Percentiles rank a stretch among this genome's conserved stretches.
These are phyloP conservation scores for Crotalus tigris DNA, from an alignment of 2,113 vertebrate genomes.

Conservation along the genomic window DNA sequence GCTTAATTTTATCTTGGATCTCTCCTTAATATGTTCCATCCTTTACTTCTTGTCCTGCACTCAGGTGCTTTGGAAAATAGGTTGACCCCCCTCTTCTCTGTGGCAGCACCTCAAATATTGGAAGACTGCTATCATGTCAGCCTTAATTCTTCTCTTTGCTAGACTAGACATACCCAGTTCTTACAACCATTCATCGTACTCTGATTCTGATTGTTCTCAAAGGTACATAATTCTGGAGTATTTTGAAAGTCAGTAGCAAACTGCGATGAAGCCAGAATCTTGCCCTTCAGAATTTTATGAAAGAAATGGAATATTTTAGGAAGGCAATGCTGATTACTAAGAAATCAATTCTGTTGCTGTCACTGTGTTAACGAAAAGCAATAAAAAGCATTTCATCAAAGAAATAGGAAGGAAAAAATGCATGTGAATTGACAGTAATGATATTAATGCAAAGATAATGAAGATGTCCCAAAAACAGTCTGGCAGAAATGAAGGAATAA, in stretches of 20 bases:
- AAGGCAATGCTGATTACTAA: not conserved
- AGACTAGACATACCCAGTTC: no score
- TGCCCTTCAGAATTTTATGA: not conserved
- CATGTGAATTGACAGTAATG: not conserved
- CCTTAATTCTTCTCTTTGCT: no score
- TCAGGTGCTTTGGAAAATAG: no score
- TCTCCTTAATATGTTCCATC: no score
- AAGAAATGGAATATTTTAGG: not conserved
- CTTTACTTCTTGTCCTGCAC: no score
- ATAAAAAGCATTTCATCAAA: not conserved
- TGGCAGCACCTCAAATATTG: no score
- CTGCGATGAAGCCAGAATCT: not conserved
- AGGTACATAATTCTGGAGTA: not conserved
- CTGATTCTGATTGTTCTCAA: not conserved
- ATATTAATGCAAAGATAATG: not conserved
- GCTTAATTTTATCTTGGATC: no score
- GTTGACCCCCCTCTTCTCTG: no score
- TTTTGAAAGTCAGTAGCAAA: not conserved
- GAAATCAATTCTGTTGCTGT: not conserved
- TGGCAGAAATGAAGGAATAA: no score
- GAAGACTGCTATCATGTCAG: no score
- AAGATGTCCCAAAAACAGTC: not conserved
- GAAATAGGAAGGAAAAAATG: not conserved
- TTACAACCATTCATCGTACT: no score
- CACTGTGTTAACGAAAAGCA: not conserved